phyloP scores from a whole-genome alignment of 2,888 invertebrate genomes.

The Troides helena region DNA sequence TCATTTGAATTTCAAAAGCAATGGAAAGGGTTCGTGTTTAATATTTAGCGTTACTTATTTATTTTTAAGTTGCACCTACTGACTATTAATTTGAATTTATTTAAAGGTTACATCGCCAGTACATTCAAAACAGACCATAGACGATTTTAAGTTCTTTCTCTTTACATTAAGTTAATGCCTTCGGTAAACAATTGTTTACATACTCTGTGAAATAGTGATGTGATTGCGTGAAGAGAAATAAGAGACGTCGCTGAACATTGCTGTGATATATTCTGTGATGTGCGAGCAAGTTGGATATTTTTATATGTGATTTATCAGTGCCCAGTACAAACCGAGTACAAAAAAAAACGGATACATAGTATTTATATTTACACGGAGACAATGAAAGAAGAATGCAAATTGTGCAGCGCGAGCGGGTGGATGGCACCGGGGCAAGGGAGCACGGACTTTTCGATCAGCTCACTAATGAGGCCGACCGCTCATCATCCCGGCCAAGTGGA shows the following conservation, averaged over 20 bases:
- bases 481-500: constrained; percentile 63
- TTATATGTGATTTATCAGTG: constrained; percentile 80
- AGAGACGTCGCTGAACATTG: constrained; percentile 64
- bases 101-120: constrained; percentile 3
- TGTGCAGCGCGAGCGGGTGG: constrained; percentile 75
- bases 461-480: constrained; percentile 71
- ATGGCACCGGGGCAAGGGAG: constrained; percentile 57
- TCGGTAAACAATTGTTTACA: constrained; percentile 14
- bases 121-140: constrained; percentile 3
- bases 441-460: constrained; percentile 75
- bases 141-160: constrained; percentile 8
- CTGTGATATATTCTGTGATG: constrained; percentile 79
- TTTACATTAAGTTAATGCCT: constrained; percentile 2
- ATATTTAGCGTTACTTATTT: constrained; percentile 9
- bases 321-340: constrained; percentile 81
- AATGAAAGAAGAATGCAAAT: constrained; percentile 78
- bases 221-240: constrained; percentile 34
- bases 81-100: constrained; percentile 15
- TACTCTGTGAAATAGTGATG: constrained; percentile 28
- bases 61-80: constrained; percentile 20
- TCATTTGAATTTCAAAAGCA: constrained; percentile 21
- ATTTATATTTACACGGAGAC: constrained; percentile 34
- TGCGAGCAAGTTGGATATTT: constrained; percentile 74
- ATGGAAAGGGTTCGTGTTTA: constrained; percentile 15
- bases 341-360: constrained; percentile 68